phyloP scores from a whole-genome alignment of 2,797 vertebrate genomes.

The Hoplostethus atlanticus region DNA sequence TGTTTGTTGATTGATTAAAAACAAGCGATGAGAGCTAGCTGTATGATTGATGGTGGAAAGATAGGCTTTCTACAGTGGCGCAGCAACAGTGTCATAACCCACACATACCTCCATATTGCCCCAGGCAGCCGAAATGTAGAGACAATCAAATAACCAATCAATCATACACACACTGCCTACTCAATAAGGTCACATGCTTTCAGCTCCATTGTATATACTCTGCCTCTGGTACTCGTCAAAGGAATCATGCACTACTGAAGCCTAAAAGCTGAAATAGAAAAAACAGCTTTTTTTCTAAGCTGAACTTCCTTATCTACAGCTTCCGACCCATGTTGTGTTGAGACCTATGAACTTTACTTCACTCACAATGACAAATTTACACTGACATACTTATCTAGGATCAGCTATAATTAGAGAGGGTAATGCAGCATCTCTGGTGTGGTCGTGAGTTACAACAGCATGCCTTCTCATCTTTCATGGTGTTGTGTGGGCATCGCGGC shows the following conservation, averaged over 20 bases:
- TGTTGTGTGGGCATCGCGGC: constrained; percentile 65
- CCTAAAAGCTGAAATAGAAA: constrained; percentile 30
- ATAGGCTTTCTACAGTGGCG: constrained; percentile 26
- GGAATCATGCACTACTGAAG: constrained; percentile 43
- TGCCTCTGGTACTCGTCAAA: constrained; percentile 13
- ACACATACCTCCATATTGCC: constrained; percentile 49
- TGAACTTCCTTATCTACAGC: constrained; percentile 23
- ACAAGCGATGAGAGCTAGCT: constrained; percentile 11
- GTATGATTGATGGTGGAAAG: constrained; percentile 4
- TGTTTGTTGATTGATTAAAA: constrained; percentile 4
- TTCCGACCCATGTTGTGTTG: not conserved
- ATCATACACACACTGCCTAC: constrained; percentile 53
- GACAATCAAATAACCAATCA: constrained; percentile 68
- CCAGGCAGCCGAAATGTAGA: constrained; percentile 59
- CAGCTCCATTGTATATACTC: constrained; percentile 45
- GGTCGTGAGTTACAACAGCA: constrained; percentile 43
- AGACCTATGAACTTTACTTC: constrained; percentile 5
- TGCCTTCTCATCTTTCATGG: constrained; percentile 48
- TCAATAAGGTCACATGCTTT: constrained; percentile 56
- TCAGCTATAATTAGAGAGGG: constrained; percentile 29
- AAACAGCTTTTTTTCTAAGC: not conserved
- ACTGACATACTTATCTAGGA: constrained; percentile 22
- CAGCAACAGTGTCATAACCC: constrained; percentile 57
- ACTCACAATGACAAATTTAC: constrained; percentile 4
- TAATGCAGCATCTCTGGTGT: constrained; percentile 35